Conservation (phyloP, 2,797 vertebrate species). For the Fringilla coelebs region DNA sequence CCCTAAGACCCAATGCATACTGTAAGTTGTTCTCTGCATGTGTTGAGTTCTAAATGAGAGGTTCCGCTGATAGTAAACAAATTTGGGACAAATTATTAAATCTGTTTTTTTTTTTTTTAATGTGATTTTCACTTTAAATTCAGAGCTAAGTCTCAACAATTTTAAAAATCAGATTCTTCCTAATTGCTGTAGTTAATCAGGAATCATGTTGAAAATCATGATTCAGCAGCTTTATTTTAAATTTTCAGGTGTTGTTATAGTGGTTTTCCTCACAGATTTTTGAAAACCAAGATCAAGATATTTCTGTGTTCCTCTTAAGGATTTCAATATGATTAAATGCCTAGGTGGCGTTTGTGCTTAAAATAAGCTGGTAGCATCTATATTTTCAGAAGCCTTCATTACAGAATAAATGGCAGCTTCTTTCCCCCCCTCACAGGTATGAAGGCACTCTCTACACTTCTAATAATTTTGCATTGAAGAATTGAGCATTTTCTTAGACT, state of each 20-base stretch:
- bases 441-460: not conserved
- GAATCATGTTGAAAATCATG: not conserved
- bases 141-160: not conserved
- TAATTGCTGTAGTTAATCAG: not conserved
- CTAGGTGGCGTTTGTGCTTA: not conserved
- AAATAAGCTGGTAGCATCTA: not conserved
- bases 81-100: not conserved
- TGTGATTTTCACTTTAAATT: not conserved
- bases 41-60: not conserved
- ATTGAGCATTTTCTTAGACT: not conserved
- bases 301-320: not conserved
- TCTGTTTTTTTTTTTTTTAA: not conserved
- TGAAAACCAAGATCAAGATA: not conserved
- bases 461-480: not conserved
- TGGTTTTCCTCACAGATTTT: not conserved
- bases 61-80: not conserved
- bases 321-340: not conserved
- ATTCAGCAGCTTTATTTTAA: not conserved
- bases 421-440: accelerated
- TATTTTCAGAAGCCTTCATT: not conserved
- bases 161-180: not conserved
- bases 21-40: not conserved
- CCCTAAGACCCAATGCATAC: not conserved
- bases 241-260: accelerated
- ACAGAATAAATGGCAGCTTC: not conserved